Evolutionary conservation across 1,140 invertebrate genomes (phyloP).

Genomic region (Drosophila ohnishii): DNA sequence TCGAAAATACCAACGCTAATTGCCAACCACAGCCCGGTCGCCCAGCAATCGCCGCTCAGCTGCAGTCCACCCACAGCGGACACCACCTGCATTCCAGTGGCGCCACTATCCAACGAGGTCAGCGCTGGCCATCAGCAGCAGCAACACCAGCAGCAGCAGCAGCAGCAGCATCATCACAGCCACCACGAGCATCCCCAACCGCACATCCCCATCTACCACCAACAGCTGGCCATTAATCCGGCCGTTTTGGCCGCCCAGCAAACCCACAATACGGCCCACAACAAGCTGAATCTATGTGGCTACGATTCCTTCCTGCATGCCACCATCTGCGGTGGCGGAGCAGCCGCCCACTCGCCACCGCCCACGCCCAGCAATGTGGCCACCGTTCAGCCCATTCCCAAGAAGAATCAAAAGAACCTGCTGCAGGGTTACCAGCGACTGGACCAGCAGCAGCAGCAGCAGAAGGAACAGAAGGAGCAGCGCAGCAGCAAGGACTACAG

Average conservation of each 20-base stretch:
- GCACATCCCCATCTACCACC: slow-evolving; percentile 84
- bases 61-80: slow-evolving; percentile 65
- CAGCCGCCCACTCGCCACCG: slow-evolving; percentile 58
- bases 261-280: slow-evolving; percentile 69
- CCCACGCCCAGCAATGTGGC: slow-evolving; percentile 71
- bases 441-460: slow-evolving; percentile 40
- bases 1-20: slow-evolving; percentile 82
- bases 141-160: slow-evolving; percentile 42
- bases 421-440: slow-evolving; percentile 69
- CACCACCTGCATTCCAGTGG: slow-evolving; percentile 50
- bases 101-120: slow-evolving; percentile 39
- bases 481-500: slow-evolving; percentile 71
- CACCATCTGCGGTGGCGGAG: slow-evolving; percentile 84
- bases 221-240: slow-evolving; percentile 82
- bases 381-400: slow-evolving; percentile 76
- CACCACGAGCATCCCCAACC: slow-evolving; percentile 84
- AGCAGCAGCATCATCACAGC: slow-evolving; percentile 21
- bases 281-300: slow-evolving; percentile 85
- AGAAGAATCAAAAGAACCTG: slow-evolving; percentile 58
- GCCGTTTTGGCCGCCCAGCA: slow-evolving; percentile 77
- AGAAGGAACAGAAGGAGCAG: slow-evolving; percentile 42
- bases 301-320: slow-evolving; percentile 86
- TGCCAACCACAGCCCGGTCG: slow-evolving; percentile 74
- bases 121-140: slow-evolving; percentile 72
- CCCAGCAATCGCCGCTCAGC: slow-evolving; percentile 63